Evolutionary conservation across 2,888 invertebrate species (phyloP).

Genomic region (Megalurothrips usitatus): DNA sequence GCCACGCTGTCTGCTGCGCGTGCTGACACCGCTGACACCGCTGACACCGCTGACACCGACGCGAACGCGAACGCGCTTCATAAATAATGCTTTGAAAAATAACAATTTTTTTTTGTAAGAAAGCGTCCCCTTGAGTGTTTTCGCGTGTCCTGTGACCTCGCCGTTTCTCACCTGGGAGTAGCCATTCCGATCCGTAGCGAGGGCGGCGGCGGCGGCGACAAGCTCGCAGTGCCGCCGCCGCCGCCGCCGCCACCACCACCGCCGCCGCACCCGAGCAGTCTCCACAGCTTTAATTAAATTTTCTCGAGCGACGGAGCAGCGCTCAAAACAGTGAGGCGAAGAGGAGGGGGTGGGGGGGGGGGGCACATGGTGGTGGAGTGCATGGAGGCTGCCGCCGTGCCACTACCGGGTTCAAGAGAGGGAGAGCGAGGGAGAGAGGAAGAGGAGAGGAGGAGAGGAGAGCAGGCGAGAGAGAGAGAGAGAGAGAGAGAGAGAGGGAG

Average conservation of each 20-base stretch:
- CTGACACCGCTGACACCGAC: no score
- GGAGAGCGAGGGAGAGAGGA: not conserved
- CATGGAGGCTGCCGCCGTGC: not conserved
- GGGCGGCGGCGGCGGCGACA: not conserved
- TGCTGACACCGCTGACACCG: no score
- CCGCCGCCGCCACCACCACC: not conserved
- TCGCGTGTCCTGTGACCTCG: not conserved
- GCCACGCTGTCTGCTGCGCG: no score
- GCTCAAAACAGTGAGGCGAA: not conserved
- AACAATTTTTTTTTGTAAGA: no score
- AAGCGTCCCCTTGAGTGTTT: no score
- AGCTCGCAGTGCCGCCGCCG: not conserved
- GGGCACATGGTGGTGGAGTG: not conserved
- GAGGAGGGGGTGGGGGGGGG: not conserved
- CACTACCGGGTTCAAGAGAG: not conserved
- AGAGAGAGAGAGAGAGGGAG: not conserved
- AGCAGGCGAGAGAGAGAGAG: not conserved
- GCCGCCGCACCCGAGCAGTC: not conserved
- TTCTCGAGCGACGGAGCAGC: conserved; percentile 19
- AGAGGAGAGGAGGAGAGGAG: no score
- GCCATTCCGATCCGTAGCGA: conserved; percentile 7
- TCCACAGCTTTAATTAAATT: conserved; percentile 1
- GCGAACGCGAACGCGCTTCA: no score
- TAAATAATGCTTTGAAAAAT: no score
- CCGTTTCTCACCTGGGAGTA: not conserved